Percentiles rank a stretch among this genome's conserved stretches.
phyloP scores from a whole-genome alignment of 2,113 vertebrate genomes.

The Glaucomys volans region DNA sequence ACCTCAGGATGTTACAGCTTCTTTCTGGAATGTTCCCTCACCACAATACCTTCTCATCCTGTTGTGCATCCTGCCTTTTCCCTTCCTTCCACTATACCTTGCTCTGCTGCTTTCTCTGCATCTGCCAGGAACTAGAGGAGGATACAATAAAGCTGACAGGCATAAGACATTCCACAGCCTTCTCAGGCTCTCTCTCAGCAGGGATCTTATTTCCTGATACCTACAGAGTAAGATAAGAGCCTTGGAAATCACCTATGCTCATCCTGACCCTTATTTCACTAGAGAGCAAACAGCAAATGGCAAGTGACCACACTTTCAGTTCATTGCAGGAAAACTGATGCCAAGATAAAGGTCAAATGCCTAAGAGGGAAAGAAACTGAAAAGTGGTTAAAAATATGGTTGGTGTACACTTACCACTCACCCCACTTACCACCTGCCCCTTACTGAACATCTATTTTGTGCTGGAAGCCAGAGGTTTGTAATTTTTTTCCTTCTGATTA shows the following conservation, averaged over 20 bases:
- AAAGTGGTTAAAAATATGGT: not conserved
- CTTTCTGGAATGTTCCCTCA: slow-evolving; percentile 17
- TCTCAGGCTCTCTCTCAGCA: not conserved
- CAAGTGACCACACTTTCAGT: not conserved
- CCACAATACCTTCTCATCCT: not conserved
- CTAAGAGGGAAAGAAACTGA: not conserved
- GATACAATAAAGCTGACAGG: not conserved
- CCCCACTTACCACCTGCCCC: not conserved
- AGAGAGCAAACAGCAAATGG: not conserved
- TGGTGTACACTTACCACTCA: too few species aligned
- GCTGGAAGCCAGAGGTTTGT: not conserved
- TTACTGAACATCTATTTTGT: not conserved
- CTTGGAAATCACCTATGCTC: not conserved
- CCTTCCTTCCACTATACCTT: not conserved
- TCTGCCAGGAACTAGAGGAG: not conserved
- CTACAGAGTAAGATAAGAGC: not conserved
- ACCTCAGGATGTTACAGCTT: slow-evolving; percentile 51
- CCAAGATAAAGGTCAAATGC: not conserved
- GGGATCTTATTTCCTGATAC: not conserved
- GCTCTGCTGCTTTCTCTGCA: not conserved
- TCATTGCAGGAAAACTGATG: slow-evolving; percentile 26
- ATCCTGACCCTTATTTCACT: not conserved
- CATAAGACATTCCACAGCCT: not conserved
- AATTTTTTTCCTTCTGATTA: not conserved
- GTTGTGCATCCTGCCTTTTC: not conserved